A percentile compares a stretch with the other conserved stretches of the same genome.
Evolutionary conservation across 2,888 invertebrate genomes (phyloP).

Genomic region (Rhamphomyia laevipes): DNA sequence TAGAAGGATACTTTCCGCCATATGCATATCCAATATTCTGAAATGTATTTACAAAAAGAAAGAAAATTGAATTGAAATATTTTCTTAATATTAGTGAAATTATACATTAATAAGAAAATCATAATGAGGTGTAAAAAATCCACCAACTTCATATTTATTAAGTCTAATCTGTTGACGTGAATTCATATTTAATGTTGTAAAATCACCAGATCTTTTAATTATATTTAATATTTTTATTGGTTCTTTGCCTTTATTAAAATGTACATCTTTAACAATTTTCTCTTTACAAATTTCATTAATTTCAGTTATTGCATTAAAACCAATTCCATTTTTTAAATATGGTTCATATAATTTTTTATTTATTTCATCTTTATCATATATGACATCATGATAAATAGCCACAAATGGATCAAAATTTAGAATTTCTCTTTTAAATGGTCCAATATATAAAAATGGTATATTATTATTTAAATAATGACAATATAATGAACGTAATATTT

Average conservation of each 20-base stretch:
- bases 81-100: too few species aligned
- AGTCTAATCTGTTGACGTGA: slow-evolving; percentile 91
- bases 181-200: slow-evolving; percentile 67
- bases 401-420: slow-evolving; percentile 61
- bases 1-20: slow-evolving; percentile 48
- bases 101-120: slow-evolving; percentile 67
- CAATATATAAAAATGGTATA: slow-evolving; percentile 56
- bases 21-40: slow-evolving; percentile 48
- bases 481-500: slow-evolving; percentile 39
- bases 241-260: slow-evolving; percentile 67
- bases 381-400: slow-evolving; percentile 69
- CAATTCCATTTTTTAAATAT: slow-evolving; percentile 75
- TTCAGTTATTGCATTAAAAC: slow-evolving; percentile 80
- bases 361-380: slow-evolving; percentile 74
- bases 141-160: slow-evolving; percentile 94
- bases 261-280: slow-evolving; percentile 89
- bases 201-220: slow-evolving; percentile 60
- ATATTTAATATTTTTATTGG: slow-evolving; percentile 56
- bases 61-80: too few species aligned
- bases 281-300: slow-evolving; percentile 78
- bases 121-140: slow-evolving; percentile 91
- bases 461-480: slow-evolving; percentile 58
- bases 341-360: slow-evolving; percentile 69
- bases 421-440: slow-evolving; percentile 66
- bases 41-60: too few species aligned